A percentile compares a stretch with the other conserved stretches of the same genome.
phyloP scores from a whole-genome alignment of 2,888 invertebrate genomes.

The Hanleya hanleyi region DNA sequence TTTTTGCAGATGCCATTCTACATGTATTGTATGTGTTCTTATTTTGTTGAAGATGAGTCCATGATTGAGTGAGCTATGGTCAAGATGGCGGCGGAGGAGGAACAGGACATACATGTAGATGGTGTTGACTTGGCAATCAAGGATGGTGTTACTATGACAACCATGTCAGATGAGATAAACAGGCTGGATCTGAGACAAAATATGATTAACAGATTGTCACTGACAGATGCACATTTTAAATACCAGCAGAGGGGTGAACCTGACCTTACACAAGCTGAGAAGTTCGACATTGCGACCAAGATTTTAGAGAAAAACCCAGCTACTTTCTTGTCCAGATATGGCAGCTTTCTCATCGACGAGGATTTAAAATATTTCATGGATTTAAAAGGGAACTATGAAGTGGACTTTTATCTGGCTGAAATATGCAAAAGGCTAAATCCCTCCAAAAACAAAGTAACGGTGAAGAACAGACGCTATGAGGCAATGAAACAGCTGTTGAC shows the following conservation, averaged over 20 bases:
- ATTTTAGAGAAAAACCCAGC: slow-evolving; percentile 80
- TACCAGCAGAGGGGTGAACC: slow-evolving; percentile 87
- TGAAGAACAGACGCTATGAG: slow-evolving; percentile 86
- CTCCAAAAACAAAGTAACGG: slow-evolving; percentile 42
- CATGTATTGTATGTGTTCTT: too few relatives aligned
- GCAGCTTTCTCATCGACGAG: slow-evolving; percentile 80
- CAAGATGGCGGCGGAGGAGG: too few relatives aligned
- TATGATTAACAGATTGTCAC: slow-evolving; percentile 79
- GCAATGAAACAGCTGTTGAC: slow-evolving; percentile 84
- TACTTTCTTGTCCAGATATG: slow-evolving; percentile 85
- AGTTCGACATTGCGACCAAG: slow-evolving; percentile 80
- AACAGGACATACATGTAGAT: too few relatives aligned
- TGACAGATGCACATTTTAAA: slow-evolving; percentile 82
- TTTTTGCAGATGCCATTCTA: too few relatives aligned
- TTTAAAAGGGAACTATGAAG: slow-evolving; percentile 76
- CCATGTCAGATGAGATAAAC: too few relatives aligned
- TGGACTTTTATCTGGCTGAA: slow-evolving; percentile 80
- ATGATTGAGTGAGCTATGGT: too few relatives aligned
- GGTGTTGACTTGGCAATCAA: too few relatives aligned
- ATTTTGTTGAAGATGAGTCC: too few relatives aligned
- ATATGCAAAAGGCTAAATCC: slow-evolving; percentile 50
- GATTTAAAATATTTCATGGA: slow-evolving; percentile 83
- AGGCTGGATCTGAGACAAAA: too few relatives aligned
- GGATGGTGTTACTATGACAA: too few relatives aligned
- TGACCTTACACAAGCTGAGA: slow-evolving; percentile 82